These are phyloP conservation scores for Proales similis DNA, from an alignment of 1,140 invertebrate species.

Conservation along the genomic window DNA sequence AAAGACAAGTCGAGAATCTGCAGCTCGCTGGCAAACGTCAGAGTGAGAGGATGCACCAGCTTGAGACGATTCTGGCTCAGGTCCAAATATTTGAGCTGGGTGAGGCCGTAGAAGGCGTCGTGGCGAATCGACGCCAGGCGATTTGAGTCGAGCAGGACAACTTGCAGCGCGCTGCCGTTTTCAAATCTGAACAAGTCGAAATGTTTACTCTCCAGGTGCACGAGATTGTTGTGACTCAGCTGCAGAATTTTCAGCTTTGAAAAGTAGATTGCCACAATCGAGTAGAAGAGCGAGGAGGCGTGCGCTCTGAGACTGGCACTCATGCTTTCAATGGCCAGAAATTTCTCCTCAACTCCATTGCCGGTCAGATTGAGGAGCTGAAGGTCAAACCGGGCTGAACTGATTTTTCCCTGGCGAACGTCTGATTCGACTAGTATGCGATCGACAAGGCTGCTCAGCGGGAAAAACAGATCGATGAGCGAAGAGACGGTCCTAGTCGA, in stretches of 20 bases:
- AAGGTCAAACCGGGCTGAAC: neutral
- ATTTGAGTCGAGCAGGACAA: constrained; percentile 5
- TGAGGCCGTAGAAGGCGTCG: constrained; percentile 29
- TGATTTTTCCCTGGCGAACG: neutral
- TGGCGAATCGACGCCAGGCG: neutral
- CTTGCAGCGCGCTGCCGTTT: neutral
- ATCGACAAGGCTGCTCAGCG: neutral
- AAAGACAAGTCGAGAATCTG: neutral
- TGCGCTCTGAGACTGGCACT: neutral
- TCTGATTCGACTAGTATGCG: neutral
- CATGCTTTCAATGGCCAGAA: neutral
- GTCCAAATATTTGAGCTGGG: constrained; percentile 19
- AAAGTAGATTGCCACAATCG: constrained; percentile 9
- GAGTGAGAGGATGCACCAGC: constrained; percentile 26
- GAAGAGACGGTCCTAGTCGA: too few species aligned
- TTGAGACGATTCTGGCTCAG: constrained; percentile 21
- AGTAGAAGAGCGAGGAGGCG: constrained; percentile 12
- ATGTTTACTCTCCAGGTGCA: neutral
- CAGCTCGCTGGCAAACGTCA: constrained; percentile 4
- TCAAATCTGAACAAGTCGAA: constrained; percentile 10
- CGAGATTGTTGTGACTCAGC: constrained; percentile 3
- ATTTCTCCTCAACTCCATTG: neutral
- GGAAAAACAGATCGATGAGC: constrained; percentile 35
- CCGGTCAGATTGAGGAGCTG: constrained; percentile 12
- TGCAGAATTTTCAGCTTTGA: constrained; percentile 5